A percentile compares a stretch with the other conserved stretches of the same genome.
These are phyloP conservation scores for Leucopternis melanops DNA, from an alignment of 2,113 vertebrate species.

Conservation along the genomic window DNA sequence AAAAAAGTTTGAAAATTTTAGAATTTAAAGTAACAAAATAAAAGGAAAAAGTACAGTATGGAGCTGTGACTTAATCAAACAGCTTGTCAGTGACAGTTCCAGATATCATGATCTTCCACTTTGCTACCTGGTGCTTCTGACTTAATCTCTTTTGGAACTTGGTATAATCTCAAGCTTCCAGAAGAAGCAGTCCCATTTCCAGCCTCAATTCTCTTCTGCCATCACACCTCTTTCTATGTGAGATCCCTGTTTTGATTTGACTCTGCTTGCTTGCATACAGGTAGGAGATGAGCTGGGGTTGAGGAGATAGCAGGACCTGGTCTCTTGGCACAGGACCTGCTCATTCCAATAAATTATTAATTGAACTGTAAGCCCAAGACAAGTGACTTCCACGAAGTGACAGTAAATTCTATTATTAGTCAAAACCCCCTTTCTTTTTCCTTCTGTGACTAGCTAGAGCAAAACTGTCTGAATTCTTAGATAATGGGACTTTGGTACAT, in stretches of 20 bases:
- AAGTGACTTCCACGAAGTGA: neutral
- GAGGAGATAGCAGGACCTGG: neutral
- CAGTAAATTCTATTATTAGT: neutral
- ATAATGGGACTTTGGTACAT: neutral
- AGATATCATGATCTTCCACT: neutral
- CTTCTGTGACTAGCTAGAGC: neutral
- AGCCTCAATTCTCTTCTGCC: neutral
- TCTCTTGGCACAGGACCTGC: neutral
- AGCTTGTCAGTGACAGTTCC: neutral
- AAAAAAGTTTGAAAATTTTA: neutral
- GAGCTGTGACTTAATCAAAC: neutral
- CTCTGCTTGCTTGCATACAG: neutral
- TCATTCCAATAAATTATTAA: neutral
- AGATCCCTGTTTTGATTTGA: neutral
- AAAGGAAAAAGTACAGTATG: neutral
- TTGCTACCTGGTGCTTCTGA: neutral
- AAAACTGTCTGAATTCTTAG: neutral
- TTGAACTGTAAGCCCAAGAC: neutral
- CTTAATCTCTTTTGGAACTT: neutral
- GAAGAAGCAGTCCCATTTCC: neutral
- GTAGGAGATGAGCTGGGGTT: neutral
- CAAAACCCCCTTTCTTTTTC: neutral
- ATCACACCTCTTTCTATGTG: fast-evolving
- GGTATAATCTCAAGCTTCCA: neutral
- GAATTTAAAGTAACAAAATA: neutral